phyloP scores from a whole-genome alignment of 2,888 invertebrate genomes.

The Caenorhabditis doughertyi region DNA sequence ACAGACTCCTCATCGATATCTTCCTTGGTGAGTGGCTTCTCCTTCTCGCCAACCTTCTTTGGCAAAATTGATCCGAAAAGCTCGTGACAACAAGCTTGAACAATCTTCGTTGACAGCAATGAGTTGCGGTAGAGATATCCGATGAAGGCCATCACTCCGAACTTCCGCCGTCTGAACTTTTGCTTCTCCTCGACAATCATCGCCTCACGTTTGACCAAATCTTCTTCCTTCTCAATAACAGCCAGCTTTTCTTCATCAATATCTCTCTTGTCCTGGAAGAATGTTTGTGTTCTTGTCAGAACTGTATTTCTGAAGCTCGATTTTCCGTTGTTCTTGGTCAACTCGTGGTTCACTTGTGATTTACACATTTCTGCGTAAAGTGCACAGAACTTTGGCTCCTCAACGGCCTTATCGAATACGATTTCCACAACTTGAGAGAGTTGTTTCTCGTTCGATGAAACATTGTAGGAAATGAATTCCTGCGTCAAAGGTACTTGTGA shows the following conservation, averaged over 20 bases:
- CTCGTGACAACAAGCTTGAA: constrained; percentile 68
- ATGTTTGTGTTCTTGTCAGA: constrained; percentile 67
- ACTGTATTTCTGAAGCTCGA: constrained; percentile 71
- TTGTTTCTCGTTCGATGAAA: constrained; percentile 52
- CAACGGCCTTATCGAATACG: constrained; percentile 76
- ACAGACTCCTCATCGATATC: constrained; percentile 64
- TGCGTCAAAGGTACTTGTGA: constrained; percentile 68
- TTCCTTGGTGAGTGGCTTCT: background rate
- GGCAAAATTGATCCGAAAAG: constrained; percentile 58
- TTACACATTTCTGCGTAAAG: constrained; percentile 71
- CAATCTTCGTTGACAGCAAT: constrained; percentile 71
- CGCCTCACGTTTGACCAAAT: constrained; percentile 69
- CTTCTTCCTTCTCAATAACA: constrained; percentile 68
- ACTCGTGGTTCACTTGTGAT: constrained; percentile 61
- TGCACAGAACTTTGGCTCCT: constrained; percentile 74
- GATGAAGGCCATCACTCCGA: constrained; percentile 80
- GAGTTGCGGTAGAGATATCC: constrained; percentile 73
- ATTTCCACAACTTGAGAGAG: constrained; percentile 68
- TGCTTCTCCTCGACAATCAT: constrained; percentile 60
- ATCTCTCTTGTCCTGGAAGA: constrained; percentile 68
- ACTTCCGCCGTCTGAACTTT: constrained; percentile 75
- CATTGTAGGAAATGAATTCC: constrained; percentile 71
- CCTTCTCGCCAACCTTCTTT: background rate
- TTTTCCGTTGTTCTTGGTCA: constrained; percentile 27
- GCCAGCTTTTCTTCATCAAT: constrained; percentile 44